Evolutionary conservation across 2,888 invertebrate genomes (phyloP), one percentile per base, ranked within the genome.

Genomic region (Apoda limacodes): DNA sequence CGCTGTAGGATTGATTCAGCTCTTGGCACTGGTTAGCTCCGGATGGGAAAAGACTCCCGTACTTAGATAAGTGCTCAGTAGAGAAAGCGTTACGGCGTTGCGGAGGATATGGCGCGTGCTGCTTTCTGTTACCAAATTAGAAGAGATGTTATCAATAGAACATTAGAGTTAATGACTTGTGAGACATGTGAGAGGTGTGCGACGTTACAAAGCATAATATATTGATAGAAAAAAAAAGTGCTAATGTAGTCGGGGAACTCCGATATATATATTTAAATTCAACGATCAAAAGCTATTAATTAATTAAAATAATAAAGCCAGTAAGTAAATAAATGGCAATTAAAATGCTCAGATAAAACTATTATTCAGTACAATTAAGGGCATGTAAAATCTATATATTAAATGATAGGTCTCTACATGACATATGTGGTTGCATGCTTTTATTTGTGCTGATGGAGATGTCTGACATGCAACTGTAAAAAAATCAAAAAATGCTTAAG

Each of bases 21-120:
- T 81, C 80, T 42, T 76, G 78, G 37, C 78, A 81, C 52, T 76
- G 78, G 49, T 75, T 75, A 13, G 60, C 71, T 17, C 78, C 76
- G 26, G 78, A 76, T 21, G 82, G 82, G 49, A 82, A 82, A 28
- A 81, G 62, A 42, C 74, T 71, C 42, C 81, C 80, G 38, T 69
- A 80, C 52, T 81, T 80, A 46, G 72, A 67, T 51, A 82, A 52
- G 66, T 80, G 80, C 55, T 81, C 81, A 55, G 75, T 70, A 49
- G 80, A 75, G 54, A 80, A 80, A 66, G 81, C 72, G 52, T 74
- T 78, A 64, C 78, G 72, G 48, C 76, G 80, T 62, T 80, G 78
- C 59, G 80, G 76, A 58, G 80, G 75, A 66, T 80, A 82, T 68
- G 81, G 71, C 69, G 74, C 78, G 65, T 72, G 74, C 42, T 65